These are phyloP conservation scores for Lepidothrix coronata DNA, from an alignment of 2,113 vertebrate species.

Conservation along the genomic window DNA sequence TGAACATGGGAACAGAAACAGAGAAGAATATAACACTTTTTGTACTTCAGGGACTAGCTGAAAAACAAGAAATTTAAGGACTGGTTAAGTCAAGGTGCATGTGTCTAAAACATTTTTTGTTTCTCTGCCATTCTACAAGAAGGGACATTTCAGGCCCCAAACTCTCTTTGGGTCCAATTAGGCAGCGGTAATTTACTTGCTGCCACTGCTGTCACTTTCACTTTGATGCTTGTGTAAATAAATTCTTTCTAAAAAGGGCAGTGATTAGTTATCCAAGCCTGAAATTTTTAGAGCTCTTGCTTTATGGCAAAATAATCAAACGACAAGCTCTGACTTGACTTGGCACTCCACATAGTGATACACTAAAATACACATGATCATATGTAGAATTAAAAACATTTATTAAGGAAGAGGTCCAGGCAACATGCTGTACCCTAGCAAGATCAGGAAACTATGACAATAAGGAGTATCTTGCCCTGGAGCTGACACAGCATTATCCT, in stretches of 20 bases:
- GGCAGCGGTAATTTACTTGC: conserved; percentile 4
- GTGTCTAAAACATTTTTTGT: not conserved
- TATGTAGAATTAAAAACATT: not conserved
- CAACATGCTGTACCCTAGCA: not conserved
- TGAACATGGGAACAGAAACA: not conserved
- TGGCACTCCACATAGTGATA: not conserved
- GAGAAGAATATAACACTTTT: not conserved
- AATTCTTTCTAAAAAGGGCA: not conserved
- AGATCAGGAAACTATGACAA: not conserved
- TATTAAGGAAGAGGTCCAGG: not conserved
- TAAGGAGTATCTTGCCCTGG: not conserved
- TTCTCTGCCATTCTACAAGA: not conserved
- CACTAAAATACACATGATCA: not conserved
- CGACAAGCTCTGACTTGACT: not conserved
- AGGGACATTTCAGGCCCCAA: not conserved
- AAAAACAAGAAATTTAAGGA: not conserved
- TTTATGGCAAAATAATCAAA: not conserved
- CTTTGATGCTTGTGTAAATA: not conserved
- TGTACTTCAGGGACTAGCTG: not conserved
- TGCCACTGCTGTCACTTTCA: conserved; percentile 19
- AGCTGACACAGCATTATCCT: not conserved
- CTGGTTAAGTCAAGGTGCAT: not conserved
- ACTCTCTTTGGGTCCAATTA: conserved; percentile 44
- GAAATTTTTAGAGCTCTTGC: not conserved
- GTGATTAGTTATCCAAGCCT: conserved; percentile 9